phyloP scores from a whole-genome alignment of 2,797 vertebrate genomes.

The Rhinichthys osculus region DNA sequence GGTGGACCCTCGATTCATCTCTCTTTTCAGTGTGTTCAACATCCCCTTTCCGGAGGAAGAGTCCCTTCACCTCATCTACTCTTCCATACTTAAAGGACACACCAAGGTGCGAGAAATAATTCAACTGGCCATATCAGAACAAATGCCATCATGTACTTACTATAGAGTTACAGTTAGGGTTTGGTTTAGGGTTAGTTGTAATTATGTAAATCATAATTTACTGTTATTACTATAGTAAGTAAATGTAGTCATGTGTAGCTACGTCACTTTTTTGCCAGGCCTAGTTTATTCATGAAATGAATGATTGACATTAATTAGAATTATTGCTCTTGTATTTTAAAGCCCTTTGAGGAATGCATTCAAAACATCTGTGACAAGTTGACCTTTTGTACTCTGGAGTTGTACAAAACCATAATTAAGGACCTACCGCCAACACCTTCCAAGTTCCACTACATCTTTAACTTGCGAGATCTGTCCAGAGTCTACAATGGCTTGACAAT shows the following conservation, averaged over 20 bases:
- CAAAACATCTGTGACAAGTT: constrained; percentile 81
- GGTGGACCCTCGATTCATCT: constrained; percentile 91
- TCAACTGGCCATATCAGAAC: background rate
- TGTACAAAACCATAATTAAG: constrained; percentile 87
- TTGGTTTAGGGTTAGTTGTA: too few species aligned
- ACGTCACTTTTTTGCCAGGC: too few species aligned
- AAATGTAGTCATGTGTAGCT: too few species aligned
- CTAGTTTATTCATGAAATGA: background rate
- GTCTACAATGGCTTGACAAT: constrained; percentile 89
- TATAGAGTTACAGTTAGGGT: too few species aligned
- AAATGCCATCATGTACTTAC: background rate
- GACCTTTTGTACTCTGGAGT: constrained; percentile 87
- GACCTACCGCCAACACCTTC: constrained; percentile 94
- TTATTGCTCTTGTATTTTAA: constrained; percentile 50
- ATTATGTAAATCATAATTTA: too few species aligned
- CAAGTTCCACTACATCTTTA: constrained; percentile 99
- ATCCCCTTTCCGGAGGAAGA: constrained; percentile 88
- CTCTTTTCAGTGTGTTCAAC: constrained; percentile 93
- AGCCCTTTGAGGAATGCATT: constrained; percentile 86
- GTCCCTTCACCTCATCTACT: constrained; percentile 89
- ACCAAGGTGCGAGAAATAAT: constrained; percentile 75
- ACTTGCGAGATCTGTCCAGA: constrained; percentile 92
- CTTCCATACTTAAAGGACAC: constrained; percentile 91
- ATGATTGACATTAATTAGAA: background rate
- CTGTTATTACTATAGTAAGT: too few species aligned